Percentiles rank a stretch among this genome's conserved stretches.
phyloP scores from a whole-genome alignment of 2,113 vertebrate species.

The Strix uralensis region DNA sequence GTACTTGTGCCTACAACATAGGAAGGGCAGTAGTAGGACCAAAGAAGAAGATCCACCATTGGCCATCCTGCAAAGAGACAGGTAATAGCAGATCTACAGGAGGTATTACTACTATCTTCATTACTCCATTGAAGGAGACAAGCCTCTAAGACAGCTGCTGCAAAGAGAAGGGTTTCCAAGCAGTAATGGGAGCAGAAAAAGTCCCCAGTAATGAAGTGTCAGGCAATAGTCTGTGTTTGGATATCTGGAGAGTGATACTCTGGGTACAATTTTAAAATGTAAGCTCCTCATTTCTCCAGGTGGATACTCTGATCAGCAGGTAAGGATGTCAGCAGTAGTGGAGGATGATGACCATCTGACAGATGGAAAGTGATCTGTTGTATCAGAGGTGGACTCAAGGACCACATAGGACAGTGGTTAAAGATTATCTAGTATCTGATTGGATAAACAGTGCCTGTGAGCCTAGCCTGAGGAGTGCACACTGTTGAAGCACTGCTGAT shows the following conservation, averaged over 20 bases:
- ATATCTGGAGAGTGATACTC: constrained; percentile 46
- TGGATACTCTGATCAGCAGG: background rate
- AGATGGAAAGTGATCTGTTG: background rate
- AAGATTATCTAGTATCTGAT: background rate
- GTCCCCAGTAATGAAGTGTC: background rate
- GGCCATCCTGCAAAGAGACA: background rate
- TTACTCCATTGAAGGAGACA: background rate
- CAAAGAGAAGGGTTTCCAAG: background rate
- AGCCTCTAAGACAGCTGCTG: background rate
- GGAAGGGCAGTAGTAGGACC: background rate
- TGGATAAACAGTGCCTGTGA: background rate
- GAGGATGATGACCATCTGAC: background rate
- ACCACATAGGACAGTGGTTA: background rate
- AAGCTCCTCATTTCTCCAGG: background rate
- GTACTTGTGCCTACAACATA: background rate
- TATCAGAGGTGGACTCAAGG: background rate
- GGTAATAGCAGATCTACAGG: background rate
- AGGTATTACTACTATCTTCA: background rate
- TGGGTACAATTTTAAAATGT: background rate
- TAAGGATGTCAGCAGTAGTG: background rate
- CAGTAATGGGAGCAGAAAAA: background rate
- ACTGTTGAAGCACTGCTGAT: background rate
- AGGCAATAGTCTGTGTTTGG: constrained; percentile 29
- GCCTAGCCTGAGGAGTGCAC: background rate
- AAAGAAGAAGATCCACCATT: background rate